These are phyloP conservation scores for Germaria angustata DNA, from an alignment of 2,888 invertebrate genomes.

Conservation along the genomic window DNA sequence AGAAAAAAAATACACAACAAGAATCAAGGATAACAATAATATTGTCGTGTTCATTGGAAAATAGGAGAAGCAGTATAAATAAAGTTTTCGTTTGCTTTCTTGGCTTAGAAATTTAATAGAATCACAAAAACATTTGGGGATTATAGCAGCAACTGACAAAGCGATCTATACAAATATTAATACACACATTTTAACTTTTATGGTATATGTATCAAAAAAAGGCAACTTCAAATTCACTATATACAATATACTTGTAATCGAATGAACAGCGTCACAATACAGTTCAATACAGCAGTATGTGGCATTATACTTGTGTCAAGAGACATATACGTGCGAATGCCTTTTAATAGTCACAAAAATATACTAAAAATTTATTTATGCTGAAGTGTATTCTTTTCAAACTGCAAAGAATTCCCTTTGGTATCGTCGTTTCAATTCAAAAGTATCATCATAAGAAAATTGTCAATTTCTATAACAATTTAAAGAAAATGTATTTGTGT, in stretches of 20 bases:
- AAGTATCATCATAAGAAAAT: constrained; percentile 58
- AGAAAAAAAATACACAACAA: not conserved
- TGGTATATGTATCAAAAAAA: not conserved
- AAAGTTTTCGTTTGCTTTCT: constrained; percentile 25
- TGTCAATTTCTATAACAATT: constrained; percentile 49
- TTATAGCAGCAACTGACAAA: constrained; percentile 16
- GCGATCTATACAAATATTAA: constrained; percentile 7
- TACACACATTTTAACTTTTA: constrained; percentile 2
- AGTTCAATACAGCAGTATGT: constrained; percentile 9
- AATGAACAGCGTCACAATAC: constrained; percentile 22
- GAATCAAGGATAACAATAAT: constrained; percentile 37
- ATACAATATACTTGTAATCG: constrained; percentile 28
- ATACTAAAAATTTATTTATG: constrained; percentile 18
- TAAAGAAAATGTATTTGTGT: constrained; percentile 23
- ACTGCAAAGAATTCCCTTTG: constrained; percentile 68
- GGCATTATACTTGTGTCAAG: constrained; percentile 31
- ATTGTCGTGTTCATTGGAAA: constrained; percentile 17
- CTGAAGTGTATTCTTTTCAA: constrained; percentile 3
- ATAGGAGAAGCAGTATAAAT: constrained; percentile 15
- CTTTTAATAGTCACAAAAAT: constrained; percentile 57
- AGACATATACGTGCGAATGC: constrained; percentile 59
- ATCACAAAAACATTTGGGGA: constrained; percentile 61
- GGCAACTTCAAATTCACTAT: constrained; percentile 10
- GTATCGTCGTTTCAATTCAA: constrained; percentile 76
- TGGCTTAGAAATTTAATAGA: constrained; percentile 54